These are phyloP conservation scores for Epizoanthus illoricatus DNA, from an alignment of 92 coral and sea anemone species.

Conservation along the genomic window DNA sequence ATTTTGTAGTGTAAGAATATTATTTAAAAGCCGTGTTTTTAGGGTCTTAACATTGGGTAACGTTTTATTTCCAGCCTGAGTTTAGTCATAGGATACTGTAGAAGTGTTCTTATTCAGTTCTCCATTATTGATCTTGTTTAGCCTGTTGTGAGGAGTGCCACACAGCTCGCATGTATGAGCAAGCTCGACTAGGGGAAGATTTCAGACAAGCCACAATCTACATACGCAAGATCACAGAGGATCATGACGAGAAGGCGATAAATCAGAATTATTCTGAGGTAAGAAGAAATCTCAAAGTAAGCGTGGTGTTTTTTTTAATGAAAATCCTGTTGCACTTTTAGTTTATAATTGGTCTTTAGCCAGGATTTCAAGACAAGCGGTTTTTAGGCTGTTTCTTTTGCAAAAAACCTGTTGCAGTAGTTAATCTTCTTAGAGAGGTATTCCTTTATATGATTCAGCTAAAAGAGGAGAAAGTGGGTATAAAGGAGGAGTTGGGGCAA, in stretches of 20 bases:
- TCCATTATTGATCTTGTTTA: slow-evolving; percentile 2
- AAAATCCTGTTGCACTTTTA: background rate
- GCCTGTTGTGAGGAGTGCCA: slow-evolving; percentile 86
- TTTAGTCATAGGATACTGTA: background rate
- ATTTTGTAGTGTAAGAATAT: background rate
- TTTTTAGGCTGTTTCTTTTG: too few species aligned
- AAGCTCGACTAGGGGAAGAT: slow-evolving; percentile 69
- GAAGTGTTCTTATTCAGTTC: background rate
- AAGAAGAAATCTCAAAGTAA: slow-evolving; percentile 4
- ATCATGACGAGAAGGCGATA: slow-evolving; percentile 73
- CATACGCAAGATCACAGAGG: slow-evolving; percentile 91
- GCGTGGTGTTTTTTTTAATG: background rate
- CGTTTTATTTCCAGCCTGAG: background rate
- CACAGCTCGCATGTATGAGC: slow-evolving; percentile 77
- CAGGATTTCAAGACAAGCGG: too few species aligned
- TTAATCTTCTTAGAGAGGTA: too few species aligned
- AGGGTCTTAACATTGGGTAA: background rate
- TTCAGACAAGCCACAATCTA: slow-evolving; percentile 83
- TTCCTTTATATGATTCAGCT: too few species aligned
- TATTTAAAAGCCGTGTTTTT: background rate
- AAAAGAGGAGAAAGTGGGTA: too few species aligned
- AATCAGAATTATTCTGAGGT: slow-evolving; percentile 77
- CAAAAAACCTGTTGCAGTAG: too few species aligned
- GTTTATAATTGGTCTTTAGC: background rate
- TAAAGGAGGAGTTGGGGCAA: too few species aligned